Evolutionary conservation across 2,888 invertebrate species (phyloP).

Genomic region (Chrysomela aeneicollis): DNA sequence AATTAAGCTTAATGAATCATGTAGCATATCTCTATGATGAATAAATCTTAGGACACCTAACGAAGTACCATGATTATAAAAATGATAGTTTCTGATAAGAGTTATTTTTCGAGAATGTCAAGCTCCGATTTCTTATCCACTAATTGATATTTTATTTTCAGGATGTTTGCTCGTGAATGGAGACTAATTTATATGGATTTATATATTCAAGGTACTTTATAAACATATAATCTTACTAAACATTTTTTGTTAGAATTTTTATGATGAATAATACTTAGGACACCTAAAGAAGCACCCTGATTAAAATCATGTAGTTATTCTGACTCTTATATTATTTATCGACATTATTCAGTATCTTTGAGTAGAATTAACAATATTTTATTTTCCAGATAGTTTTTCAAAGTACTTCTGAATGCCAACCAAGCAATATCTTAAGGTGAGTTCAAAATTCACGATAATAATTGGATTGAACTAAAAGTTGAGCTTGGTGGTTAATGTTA

Average conservation of each 20-base stretch:
- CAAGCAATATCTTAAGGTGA: too few species aligned
- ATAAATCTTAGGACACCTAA: conserved; percentile 38
- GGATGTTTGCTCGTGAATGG: neutral
- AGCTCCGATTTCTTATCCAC: too few species aligned
- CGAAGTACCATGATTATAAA: conserved; percentile 34
- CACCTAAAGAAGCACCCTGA: conserved; percentile 30
- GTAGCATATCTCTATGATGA: conserved; percentile 15
- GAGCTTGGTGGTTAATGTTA: neutral
- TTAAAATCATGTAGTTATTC: conserved; percentile 23
- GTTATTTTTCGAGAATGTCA: too few species aligned
- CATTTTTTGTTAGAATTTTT: neutral
- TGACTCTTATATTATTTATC: conserved; percentile 11
- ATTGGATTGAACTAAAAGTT: too few species aligned
- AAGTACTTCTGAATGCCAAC: too few species aligned
- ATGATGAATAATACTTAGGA: conserved; percentile 36
- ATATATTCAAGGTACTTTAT: neutral
- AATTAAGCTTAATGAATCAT: neutral
- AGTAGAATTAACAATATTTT: neutral
- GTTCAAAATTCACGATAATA: too few species aligned
- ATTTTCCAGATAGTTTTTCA: neutral
- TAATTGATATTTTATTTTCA: neutral
- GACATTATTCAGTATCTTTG: too few species aligned
- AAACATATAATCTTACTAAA: too few species aligned
- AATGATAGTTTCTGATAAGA: neutral
- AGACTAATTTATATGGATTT: neutral